phyloP scores from a whole-genome alignment of 1,140 invertebrate genomes.

The Drosophila athabasca region DNA sequence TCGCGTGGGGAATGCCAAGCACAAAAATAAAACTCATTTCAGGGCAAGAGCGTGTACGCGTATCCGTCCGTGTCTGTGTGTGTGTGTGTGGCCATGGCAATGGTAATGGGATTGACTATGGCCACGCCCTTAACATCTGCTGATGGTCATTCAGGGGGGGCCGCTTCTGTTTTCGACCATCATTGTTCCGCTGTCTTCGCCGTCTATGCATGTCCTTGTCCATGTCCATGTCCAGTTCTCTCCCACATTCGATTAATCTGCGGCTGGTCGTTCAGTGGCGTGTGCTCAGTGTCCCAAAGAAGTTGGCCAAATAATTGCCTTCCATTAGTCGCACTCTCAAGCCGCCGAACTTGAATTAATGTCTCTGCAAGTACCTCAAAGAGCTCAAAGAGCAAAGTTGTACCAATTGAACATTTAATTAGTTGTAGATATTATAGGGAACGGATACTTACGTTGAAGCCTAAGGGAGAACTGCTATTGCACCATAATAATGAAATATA shows the following conservation, averaged over 20 bases:
- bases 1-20: conserved; percentile 71
- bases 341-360: conserved; percentile 38
- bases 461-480: too few species aligned
- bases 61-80: too few species aligned
- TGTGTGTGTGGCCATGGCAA: conserved; percentile 4
- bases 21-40: conserved; percentile 63
- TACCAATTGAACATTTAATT: conserved; percentile 32
- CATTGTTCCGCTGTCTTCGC: neutral
- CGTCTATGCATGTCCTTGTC: too few species aligned
- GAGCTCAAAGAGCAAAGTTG: conserved; percentile 3
- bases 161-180: neutral
- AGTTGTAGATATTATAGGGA: conserved; percentile 6
- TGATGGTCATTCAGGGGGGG: conserved; percentile 40
- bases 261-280: neutral
- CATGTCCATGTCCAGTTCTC: conserved; percentile 6
- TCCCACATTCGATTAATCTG: conserved; percentile 37
- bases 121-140: conserved; percentile 51
- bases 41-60: conserved; percentile 17
- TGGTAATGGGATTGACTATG: conserved; percentile 57
- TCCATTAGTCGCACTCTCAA: conserved; percentile 58
- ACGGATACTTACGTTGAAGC: too few species aligned
- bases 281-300: conserved; percentile 18
- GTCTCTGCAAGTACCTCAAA: conserved; percentile 35
- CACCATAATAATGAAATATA: too few species aligned
- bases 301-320: conserved; percentile 54